These are phyloP conservation scores for Oncorhynchus masou DNA, from an alignment of 2,113 vertebrate species.

Conservation along the genomic window DNA sequence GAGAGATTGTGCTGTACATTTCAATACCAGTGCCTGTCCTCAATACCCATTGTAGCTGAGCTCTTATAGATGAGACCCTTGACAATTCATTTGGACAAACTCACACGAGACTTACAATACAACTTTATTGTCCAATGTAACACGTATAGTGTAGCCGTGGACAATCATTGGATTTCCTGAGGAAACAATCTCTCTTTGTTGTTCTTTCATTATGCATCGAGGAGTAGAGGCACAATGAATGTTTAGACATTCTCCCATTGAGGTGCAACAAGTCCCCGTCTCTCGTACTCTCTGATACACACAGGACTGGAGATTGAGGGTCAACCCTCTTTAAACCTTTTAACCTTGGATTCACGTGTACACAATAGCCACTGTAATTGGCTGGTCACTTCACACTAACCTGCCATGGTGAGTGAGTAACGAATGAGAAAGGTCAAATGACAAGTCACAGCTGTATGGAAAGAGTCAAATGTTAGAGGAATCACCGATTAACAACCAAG, in stretches of 20 bases:
- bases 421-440: not conserved
- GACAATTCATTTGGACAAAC: too few species aligned
- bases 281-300: conserved; percentile 39
- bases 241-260: conserved; percentile 57
- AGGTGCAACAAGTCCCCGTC: conserved; percentile 52
- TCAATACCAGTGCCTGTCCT: not conserved
- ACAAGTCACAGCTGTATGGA: conserved; percentile 22
- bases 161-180: conserved; percentile 19
- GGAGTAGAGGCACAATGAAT: conserved; percentile 32
- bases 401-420: conserved; percentile 13
- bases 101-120: conserved; percentile 11
- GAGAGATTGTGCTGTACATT: too few species aligned
- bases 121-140: not conserved
- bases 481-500: too few species aligned
- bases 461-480: not conserved
- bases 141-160: conserved; percentile 8
- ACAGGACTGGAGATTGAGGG: conserved; percentile 17
- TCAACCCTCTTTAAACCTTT: not conserved
- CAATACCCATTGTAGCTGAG: not conserved
- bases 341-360: not conserved
- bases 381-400: conserved; percentile 4
- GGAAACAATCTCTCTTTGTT: conserved; percentile 60
- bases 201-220: conserved; percentile 9
- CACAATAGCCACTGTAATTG: conserved; percentile 6
- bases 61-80: not conserved